Evolutionary conservation across 2,113 vertebrate species (phyloP).

Genomic region (Daubentonia madagascariensis): DNA sequence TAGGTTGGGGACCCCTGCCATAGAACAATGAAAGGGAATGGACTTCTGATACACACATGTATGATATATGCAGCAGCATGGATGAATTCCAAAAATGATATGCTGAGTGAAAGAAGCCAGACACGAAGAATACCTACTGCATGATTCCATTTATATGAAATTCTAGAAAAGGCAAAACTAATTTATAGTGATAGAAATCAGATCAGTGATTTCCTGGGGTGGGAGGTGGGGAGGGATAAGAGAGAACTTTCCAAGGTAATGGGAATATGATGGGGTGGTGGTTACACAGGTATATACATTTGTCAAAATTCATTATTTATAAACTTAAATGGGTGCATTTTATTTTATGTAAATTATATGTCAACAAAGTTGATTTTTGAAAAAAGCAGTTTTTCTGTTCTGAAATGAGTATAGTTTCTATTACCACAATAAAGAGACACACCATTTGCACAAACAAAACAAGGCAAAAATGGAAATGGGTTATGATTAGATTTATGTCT

Average conservation of each 20-base stretch:
- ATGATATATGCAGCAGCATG: fast-evolving
- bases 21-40: neutral
- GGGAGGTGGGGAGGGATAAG: neutral
- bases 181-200: neutral
- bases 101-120: neutral
- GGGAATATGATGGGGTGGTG: neutral
- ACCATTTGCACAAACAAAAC: slow-evolving; percentile 16
- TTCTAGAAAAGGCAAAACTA: neutral
- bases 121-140: neutral
- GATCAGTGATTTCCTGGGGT: neutral
- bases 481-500: neutral
- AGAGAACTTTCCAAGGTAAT: neutral
- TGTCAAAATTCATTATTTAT: neutral
- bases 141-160: neutral
- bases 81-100: neutral
- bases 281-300: neutral
- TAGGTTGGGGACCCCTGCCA: too few species aligned
- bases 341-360: neutral
- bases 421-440: neutral
- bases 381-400: neutral
- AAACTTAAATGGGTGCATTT: neutral
- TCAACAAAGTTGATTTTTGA: slow-evolving; percentile 5
- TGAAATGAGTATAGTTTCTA: neutral
- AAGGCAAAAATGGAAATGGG: neutral
- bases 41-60: fast-evolving